Evolutionary conservation across 2,113 vertebrate genomes (phyloP).

Genomic region (Psilopogon haemacephalus): DNA sequence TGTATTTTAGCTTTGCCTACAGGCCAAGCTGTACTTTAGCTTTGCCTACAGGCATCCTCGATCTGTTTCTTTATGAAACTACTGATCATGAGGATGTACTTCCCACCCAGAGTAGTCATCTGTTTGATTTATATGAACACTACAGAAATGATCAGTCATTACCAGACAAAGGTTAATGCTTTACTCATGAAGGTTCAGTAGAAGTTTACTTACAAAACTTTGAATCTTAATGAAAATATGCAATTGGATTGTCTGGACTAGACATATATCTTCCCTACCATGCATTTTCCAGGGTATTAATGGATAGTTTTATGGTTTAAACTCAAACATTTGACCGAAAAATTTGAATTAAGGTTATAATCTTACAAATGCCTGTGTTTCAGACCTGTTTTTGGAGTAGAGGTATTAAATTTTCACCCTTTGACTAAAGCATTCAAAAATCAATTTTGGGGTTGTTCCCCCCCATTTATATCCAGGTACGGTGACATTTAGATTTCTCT

Average conservation of each 20-base stretch:
- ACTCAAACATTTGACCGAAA: neutral
- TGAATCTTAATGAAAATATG: neutral
- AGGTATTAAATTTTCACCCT: neutral
- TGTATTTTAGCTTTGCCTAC: neutral
- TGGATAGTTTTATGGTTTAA: neutral
- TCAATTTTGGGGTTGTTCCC: neutral
- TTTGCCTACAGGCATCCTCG: neutral
- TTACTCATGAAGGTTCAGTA: neutral
- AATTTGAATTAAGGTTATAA: neutral
- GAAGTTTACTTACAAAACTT: neutral
- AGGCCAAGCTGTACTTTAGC: neutral
- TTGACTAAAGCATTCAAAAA: neutral
- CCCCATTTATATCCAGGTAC: neutral
- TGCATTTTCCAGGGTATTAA: neutral
- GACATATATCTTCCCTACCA: neutral
- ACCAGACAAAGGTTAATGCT: neutral
- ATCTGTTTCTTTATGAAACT: neutral
- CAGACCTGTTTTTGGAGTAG: neutral
- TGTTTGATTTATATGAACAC: neutral
- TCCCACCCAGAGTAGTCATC: neutral
- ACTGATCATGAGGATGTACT: neutral
- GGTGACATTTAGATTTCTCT: neutral
- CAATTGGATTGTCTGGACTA: neutral
- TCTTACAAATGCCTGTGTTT: neutral
- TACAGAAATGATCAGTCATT: neutral